Evolutionary conservation across 2,113 vertebrate genomes (phyloP).

Genomic region (Butastur rufipennis): DNA sequence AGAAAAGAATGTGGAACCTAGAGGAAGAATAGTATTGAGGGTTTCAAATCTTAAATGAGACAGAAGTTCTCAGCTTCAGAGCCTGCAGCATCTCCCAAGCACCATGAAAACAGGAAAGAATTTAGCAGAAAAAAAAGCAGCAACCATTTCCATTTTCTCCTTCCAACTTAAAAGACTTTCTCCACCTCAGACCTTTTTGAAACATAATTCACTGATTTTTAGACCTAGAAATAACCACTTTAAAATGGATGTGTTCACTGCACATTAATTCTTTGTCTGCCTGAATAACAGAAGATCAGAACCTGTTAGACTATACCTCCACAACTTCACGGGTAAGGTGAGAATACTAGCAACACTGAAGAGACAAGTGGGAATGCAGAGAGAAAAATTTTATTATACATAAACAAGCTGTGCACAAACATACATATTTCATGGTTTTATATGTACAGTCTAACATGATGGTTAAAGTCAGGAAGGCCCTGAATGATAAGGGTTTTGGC

Average conservation of each 20-base stretch:
- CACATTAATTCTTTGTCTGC: slow-evolving; percentile 33
- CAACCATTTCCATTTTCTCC: not conserved
- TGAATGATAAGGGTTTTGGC: not conserved
- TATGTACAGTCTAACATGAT: not conserved
- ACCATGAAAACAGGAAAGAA: not conserved
- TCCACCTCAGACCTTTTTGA: not conserved
- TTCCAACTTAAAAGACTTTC: not conserved
- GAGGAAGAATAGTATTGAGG: not conserved
- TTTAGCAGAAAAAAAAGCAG: not conserved
- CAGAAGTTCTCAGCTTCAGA: not conserved
- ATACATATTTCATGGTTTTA: slow-evolving; percentile 28
- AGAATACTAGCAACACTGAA: slow-evolving; percentile 11
- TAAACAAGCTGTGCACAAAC: not conserved
- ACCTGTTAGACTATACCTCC: slow-evolving; percentile 39
- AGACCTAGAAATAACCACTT: not conserved
- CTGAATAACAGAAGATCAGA: not conserved
- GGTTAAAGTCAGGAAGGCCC: not conserved
- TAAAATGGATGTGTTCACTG: not conserved
- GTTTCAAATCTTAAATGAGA: not conserved
- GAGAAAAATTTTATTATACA: not conserved
- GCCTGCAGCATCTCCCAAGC: not conserved
- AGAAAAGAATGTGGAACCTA: not conserved
- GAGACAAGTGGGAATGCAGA: slow-evolving; percentile 48
- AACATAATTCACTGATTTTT: not conserved
- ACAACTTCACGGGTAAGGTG: slow-evolving; percentile 62